Conservation (phyloP, 2,113 vertebrate genomes). For the Rhinolophus ferrumequinum region DNA sequence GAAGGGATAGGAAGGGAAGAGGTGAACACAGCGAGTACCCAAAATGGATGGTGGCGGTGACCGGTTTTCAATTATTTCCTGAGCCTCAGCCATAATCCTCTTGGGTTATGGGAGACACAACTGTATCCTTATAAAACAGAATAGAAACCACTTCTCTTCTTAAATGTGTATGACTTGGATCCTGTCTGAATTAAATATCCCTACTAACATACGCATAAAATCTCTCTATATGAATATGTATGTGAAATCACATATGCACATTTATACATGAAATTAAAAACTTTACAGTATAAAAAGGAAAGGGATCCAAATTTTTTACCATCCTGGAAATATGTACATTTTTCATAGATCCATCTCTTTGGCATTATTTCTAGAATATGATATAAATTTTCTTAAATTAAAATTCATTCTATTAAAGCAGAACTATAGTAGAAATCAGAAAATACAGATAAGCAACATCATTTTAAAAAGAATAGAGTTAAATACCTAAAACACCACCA, state of each 20-base stretch:
- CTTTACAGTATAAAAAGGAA: background rate
- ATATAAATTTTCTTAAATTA: background rate
- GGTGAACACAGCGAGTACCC: background rate
- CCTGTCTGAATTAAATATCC: background rate
- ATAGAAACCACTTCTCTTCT: background rate
- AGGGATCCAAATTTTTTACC: background rate
- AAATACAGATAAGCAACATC: background rate
- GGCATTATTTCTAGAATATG: background rate
- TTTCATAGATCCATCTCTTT: background rate
- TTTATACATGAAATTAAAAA: background rate
- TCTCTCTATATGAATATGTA: background rate
- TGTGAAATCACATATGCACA: background rate
- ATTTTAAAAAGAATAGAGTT: background rate
- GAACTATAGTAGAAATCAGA: background rate
- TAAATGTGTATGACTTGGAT: background rate
- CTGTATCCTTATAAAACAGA: background rate
- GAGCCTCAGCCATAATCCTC: background rate
- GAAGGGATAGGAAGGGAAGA: too few relatives aligned
- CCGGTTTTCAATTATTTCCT: background rate
- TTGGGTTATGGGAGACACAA: background rate
- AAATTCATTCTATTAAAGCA: background rate
- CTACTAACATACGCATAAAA: background rate
- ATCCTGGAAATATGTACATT: background rate
- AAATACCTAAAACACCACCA: background rate
- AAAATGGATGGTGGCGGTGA: accelerated